A percentile compares a stretch with the other conserved stretches of the same genome.
Conservation (phyloP, 2,888 invertebrate genomes). For the Pristionchus fissidentatus region DNA sequence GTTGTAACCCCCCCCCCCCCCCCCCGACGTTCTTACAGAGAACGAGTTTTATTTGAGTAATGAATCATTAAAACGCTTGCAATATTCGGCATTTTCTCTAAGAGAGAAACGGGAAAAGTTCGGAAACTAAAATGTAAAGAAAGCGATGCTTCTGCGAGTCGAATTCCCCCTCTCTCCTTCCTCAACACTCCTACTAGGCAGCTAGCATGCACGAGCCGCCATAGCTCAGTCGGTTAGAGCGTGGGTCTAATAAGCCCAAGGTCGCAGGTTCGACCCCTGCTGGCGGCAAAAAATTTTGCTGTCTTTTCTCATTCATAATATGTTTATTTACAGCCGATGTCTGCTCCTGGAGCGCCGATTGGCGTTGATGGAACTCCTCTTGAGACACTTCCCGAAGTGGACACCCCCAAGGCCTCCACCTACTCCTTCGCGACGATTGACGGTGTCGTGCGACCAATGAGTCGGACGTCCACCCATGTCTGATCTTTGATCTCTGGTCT, state of each 20-base stretch:
- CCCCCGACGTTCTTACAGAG: too few relatives aligned
- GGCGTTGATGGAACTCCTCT: conserved; percentile 49
- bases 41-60: too few relatives aligned
- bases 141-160: neutral
- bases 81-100: too few relatives aligned
- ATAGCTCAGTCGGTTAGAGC: conserved; percentile 58
- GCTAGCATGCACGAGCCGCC: conserved; percentile 37
- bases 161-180: neutral
- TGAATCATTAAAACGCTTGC: too few relatives aligned
- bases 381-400: conserved; percentile 64
- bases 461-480: conserved; percentile 71
- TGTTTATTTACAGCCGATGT: neutral
- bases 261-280: conserved; percentile 58
- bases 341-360: conserved; percentile 26
- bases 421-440: conserved; percentile 52
- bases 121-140: too few relatives aligned
- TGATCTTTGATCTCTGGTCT: conserved; percentile 50
- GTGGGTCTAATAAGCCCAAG: conserved; percentile 58
- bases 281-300: conserved; percentile 49
- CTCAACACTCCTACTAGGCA: neutral
- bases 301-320: neutral
- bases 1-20: too few relatives aligned
- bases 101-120: too few relatives aligned
- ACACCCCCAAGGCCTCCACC: conserved; percentile 63
- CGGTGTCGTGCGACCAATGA: conserved; percentile 59